Percentiles rank a stretch among this genome's conserved stretches.
phyloP scores from a whole-genome alignment of 2,888 invertebrate genomes.

The Artemia sinica region DNA sequence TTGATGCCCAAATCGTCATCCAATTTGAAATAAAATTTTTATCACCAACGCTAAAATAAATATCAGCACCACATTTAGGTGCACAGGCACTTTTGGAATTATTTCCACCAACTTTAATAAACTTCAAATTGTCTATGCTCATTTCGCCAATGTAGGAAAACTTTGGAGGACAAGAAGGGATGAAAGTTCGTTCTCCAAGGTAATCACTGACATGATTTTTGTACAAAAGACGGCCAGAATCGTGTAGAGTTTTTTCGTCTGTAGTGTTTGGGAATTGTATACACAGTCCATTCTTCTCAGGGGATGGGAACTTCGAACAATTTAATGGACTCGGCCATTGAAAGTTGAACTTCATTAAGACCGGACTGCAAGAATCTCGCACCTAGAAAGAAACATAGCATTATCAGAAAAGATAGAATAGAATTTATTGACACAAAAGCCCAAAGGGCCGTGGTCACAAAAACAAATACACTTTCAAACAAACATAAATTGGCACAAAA shows the following conservation, averaged over 20 bases:
- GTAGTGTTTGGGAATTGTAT: constrained; percentile 43
- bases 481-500: too few relatives aligned
- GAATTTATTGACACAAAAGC: too few relatives aligned
- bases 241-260: constrained; percentile 22
- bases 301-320: constrained; percentile 60
- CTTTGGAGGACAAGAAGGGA: constrained; percentile 39
- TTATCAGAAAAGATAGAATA: too few relatives aligned
- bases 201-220: not conserved
- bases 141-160: constrained; percentile 41
- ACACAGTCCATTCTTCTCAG: constrained; percentile 49
- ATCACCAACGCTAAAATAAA: constrained; percentile 46
- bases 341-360: constrained; percentile 43
- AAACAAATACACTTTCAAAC: too few relatives aligned
- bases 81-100: constrained; percentile 31
- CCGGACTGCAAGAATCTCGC: constrained; percentile 43
- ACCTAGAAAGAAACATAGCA: not conserved
- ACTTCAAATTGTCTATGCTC: constrained; percentile 29
- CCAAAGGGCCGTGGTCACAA: too few relatives aligned
- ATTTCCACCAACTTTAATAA: not conserved
- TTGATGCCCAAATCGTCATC: constrained; percentile 56
- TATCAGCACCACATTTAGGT: constrained; percentile 47
- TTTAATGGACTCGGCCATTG: constrained; percentile 54
- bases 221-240: not conserved
- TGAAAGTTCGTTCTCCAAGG: not conserved
- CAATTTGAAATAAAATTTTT: constrained; percentile 52